A percentile compares a stretch with the other conserved stretches of the same genome.
These are phyloP conservation scores for Montipora sp. DNA, from an alignment of 64 coral and sea anemone genomes.

Conservation along the genomic window DNA sequence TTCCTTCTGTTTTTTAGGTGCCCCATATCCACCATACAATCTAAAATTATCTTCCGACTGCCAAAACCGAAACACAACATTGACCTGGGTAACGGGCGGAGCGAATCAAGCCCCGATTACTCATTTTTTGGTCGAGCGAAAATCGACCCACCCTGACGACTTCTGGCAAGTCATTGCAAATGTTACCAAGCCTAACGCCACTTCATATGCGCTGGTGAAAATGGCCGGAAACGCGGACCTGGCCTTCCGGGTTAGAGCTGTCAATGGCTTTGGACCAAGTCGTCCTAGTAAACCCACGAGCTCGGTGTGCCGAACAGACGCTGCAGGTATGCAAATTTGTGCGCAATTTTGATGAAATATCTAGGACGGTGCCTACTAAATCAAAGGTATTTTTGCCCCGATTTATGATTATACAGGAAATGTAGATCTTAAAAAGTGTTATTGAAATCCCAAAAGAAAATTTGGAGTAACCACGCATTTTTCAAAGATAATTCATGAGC, in stretches of 20 bases:
- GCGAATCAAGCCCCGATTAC: constrained; percentile 62
- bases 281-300: constrained; percentile 62
- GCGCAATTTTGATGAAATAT: no score
- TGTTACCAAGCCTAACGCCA: constrained; percentile 65
- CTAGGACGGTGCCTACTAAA: no score
- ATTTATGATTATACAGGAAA: no score
- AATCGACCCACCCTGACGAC: constrained; percentile 61
- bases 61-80: constrained; percentile 29
- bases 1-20: constrained; percentile 51
- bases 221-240: constrained; percentile 62
- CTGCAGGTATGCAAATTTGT: neutral
- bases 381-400: no score
- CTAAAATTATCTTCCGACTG: constrained; percentile 55
- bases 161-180: constrained; percentile 47
- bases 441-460: no score
- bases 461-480: no score
- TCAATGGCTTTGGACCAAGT: constrained; percentile 78
- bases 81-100: constrained; percentile 51
- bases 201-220: constrained; percentile 29
- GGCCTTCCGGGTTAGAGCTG: constrained; percentile 72
- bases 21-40: constrained; percentile 70
- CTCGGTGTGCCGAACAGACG: constrained; percentile 41
- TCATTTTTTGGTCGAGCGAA: constrained; percentile 75
- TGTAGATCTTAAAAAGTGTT: no score
- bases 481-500: no score